Evolutionary conservation across 2,888 invertebrate genomes (phyloP).

Genomic region (Leptopterna dolabrata): DNA sequence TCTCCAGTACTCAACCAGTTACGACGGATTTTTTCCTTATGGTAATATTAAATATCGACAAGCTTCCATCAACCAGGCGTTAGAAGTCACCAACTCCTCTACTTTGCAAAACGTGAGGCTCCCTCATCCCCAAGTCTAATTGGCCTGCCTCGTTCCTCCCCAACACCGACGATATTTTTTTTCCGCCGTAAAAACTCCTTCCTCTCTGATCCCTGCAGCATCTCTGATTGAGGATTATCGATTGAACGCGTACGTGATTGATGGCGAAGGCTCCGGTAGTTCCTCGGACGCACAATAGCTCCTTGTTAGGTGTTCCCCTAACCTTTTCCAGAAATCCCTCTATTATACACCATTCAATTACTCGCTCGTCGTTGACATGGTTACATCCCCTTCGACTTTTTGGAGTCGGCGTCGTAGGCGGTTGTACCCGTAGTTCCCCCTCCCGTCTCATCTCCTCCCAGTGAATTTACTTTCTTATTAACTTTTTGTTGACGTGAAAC

Average conservation of each 20-base stretch:
- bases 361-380: conserved; percentile 55
- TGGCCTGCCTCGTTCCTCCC: neutral
- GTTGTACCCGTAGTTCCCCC: neutral
- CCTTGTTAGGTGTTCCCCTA: conserved; percentile 53
- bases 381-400: conserved; percentile 42
- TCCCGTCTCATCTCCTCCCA: neutral
- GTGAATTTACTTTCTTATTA: conserved; percentile 44
- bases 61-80: too few relatives aligned
- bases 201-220: neutral
- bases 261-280: conserved; percentile 34
- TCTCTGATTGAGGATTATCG: conserved; percentile 47
- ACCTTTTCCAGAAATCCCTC: conserved; percentile 27
- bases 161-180: neutral
- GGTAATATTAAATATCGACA: too few relatives aligned
- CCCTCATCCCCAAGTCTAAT: neutral
- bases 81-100: too few relatives aligned
- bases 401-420: neutral
- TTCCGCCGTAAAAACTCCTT: neutral
- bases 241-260: conserved; percentile 52
- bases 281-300: conserved; percentile 49
- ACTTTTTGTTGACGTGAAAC: conserved; percentile 46
- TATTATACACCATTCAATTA: conserved; percentile 56
- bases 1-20: too few relatives aligned
- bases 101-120: conserved; percentile 14
- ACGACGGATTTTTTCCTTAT: too few relatives aligned